phyloP scores from a whole-genome alignment of 2,797 vertebrate species.

The Premnoplex brunnescens region DNA sequence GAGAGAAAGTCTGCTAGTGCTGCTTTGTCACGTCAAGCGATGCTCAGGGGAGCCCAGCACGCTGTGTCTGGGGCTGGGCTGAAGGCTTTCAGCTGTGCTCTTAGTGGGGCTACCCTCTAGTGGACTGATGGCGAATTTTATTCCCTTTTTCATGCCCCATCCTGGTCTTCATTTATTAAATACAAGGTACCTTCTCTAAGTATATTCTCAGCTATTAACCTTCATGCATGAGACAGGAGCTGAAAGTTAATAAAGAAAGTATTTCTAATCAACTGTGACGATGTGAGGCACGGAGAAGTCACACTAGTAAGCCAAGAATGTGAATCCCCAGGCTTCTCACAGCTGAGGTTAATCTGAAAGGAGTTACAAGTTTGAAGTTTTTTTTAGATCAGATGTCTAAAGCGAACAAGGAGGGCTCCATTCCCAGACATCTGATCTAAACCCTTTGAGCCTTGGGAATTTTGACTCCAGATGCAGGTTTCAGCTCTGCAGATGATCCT shows the following conservation, averaged over 20 bases:
- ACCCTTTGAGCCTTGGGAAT: constrained; percentile 25
- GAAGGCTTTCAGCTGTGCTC: not conserved
- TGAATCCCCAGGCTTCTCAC: constrained; percentile 44
- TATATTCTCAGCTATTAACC: constrained; percentile 57
- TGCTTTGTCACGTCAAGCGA: not conserved
- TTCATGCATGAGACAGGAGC: constrained; percentile 60
- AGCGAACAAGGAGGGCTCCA: constrained; percentile 10
- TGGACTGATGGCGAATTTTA: constrained; percentile 61
- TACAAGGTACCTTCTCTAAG: not conserved
- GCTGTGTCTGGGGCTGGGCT: not conserved
- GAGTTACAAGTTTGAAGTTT: constrained; percentile 22
- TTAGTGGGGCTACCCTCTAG: constrained; percentile 70
- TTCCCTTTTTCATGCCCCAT: not conserved
- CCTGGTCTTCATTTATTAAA: constrained; percentile 9
- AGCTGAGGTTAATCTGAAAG: constrained; percentile 59
- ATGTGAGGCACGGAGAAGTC: constrained; percentile 50
- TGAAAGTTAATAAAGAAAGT: constrained; percentile 68
- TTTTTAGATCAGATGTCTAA: constrained; percentile 49
- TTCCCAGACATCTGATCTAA: constrained; percentile 58
- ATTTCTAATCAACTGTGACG: constrained; percentile 66
- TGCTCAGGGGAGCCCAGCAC: not conserved
- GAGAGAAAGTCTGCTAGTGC: not conserved
- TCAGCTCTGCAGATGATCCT: constrained; percentile 49
- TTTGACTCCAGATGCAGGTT: constrained; percentile 51
- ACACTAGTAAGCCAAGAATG: constrained; percentile 57